phyloP scores from a whole-genome alignment of 2,113 vertebrate species.

The Petrocephalus microphthalmus region DNA sequence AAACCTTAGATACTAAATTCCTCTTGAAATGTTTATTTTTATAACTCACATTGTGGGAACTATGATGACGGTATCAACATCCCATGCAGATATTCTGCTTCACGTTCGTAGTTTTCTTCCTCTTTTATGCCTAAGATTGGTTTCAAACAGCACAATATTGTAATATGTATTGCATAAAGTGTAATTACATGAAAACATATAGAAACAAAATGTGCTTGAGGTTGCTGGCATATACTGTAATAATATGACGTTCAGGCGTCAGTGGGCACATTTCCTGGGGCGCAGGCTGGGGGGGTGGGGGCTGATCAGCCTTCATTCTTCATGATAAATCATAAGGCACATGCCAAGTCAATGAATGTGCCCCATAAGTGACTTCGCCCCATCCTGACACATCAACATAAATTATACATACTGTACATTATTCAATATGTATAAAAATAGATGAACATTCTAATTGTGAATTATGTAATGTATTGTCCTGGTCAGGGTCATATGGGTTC shows the following conservation, averaged over 20 bases:
- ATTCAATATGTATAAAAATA: background rate
- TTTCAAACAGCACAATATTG: background rate
- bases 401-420: background rate
- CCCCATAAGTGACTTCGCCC: background rate
- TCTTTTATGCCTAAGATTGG: background rate
- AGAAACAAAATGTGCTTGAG: background rate
- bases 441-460: background rate
- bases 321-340: background rate
- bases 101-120: background rate
- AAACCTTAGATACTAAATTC: background rate
- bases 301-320: background rate
- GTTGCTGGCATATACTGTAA: background rate
- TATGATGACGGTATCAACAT: background rate
- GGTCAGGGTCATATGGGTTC: background rate
- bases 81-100: background rate
- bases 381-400: background rate
- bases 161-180: background rate
- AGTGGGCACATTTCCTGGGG: background rate
- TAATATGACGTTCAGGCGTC: background rate
- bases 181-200: constrained; percentile 7
- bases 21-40: background rate
- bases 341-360: background rate
- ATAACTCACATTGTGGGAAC: background rate
- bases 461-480: background rate
- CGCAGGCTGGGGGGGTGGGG: too few species aligned